Conservation (phyloP, 2,888 invertebrate genomes). For the Siphonodentalium dalli region DNA sequence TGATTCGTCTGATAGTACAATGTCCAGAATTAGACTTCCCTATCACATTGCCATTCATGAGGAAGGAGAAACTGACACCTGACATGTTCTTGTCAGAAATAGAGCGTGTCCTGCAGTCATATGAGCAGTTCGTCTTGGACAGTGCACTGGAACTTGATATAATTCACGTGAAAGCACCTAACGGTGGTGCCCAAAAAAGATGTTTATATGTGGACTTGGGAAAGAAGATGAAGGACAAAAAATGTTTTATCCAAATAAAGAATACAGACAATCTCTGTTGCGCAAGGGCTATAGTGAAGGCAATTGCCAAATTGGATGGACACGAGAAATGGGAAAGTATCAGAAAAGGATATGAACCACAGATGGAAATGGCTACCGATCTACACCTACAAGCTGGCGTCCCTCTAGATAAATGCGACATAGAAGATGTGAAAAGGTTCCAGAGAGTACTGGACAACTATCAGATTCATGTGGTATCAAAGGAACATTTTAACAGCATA, state of each 20-base stretch:
- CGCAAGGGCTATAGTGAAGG: constrained; percentile 2
- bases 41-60: constrained; percentile 10
- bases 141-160: neutral
- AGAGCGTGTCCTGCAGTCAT: constrained; percentile 2
- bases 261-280: constrained; percentile 2
- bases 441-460: constrained; percentile 11
- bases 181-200: neutral
- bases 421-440: constrained; percentile 25
- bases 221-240: neutral
- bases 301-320: neutral
- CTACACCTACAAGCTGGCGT: constrained; percentile 22
- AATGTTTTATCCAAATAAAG: neutral
- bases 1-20: constrained; percentile 12
- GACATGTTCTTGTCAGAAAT: constrained; percentile 1
- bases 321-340: constrained; percentile 1
- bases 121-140: constrained; percentile 1
- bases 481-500: constrained; percentile 19
- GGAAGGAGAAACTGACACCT: neutral
- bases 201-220: neutral
- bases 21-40: constrained; percentile 18
- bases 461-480: constrained; percentile 23
- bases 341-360: neutral
- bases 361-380: neutral
- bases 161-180: neutral
- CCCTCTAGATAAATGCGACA: constrained; percentile 19